A percentile compares a stretch with the other conserved stretches of the same genome.
Conservation (phyloP, 2,888 invertebrate genomes). For the Diaperis boleti region DNA sequence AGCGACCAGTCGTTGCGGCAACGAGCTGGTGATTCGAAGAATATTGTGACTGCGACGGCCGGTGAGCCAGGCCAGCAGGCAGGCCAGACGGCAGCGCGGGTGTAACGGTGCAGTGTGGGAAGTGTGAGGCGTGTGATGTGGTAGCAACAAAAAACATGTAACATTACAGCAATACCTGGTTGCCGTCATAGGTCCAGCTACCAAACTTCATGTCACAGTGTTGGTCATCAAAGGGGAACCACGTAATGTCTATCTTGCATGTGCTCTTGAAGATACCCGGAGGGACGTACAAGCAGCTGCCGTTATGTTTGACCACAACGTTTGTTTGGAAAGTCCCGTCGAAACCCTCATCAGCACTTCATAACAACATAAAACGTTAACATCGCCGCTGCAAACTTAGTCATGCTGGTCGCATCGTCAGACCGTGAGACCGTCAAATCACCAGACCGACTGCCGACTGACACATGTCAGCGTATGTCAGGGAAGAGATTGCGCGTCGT, state of each 20-base stretch:
- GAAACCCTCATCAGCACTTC: slow-evolving; percentile 99
- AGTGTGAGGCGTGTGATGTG: slow-evolving; percentile 51
- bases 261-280: slow-evolving; percentile 99
- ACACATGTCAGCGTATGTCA: slow-evolving; percentile 37
- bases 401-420: slow-evolving; percentile 53
- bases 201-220: slow-evolving; percentile 99
- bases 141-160: slow-evolving; percentile 56
- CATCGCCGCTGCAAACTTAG: slow-evolving; percentile 56
- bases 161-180: slow-evolving; percentile 79
- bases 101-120: slow-evolving; percentile 49
- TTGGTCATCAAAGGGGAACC: slow-evolving; percentile 99
- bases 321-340: slow-evolving; percentile 99
- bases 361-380: slow-evolving; percentile 66
- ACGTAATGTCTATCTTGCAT: slow-evolving; percentile 99
- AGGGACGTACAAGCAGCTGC: slow-evolving; percentile 98
- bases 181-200: slow-evolving; percentile 99
- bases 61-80: slow-evolving; percentile 45
- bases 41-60: slow-evolving; percentile 36
- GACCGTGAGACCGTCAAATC: slow-evolving; percentile 42
- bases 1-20: slow-evolving; percentile 40
- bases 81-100: slow-evolving; percentile 47
- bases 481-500: slow-evolving; percentile 49
- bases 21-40: slow-evolving; percentile 25
- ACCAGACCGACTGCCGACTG: slow-evolving; percentile 40
- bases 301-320: slow-evolving; percentile 98